Evolutionary conservation across 2,888 invertebrate species (phyloP).

Genomic region (Perizoma flavofasciatum): DNA sequence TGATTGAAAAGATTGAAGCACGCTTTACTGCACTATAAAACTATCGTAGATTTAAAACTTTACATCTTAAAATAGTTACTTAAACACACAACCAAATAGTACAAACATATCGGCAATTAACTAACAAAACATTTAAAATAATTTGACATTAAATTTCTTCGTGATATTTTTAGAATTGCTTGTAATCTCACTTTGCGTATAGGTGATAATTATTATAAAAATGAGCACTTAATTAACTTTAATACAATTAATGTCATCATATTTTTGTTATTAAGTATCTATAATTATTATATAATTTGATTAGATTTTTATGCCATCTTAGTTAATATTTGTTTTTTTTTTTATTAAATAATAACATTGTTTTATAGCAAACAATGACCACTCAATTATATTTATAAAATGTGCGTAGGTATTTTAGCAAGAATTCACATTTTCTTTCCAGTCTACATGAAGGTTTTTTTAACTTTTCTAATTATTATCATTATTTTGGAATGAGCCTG

Average conservation of each 20-base stretch:
- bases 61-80: constrained; percentile 41
- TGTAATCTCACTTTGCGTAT: constrained; percentile 38
- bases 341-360: constrained; percentile 15
- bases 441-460: constrained; percentile 52
- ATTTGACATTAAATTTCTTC: constrained; percentile 70
- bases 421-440: constrained; percentile 54
- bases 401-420: constrained; percentile 71
- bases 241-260: constrained; percentile 9
- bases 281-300: constrained; percentile 16
- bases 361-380: constrained; percentile 20
- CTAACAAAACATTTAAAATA: constrained; percentile 52
- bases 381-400: constrained; percentile 36
- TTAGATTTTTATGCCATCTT: constrained; percentile 11
- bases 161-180: constrained; percentile 65
- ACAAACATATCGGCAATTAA: constrained; percentile 44
- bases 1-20: constrained; percentile 52
- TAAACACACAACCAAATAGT: constrained; percentile 61
- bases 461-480: neutral
- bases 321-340: constrained; percentile 4
- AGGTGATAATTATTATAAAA: constrained; percentile 25
- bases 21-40: constrained; percentile 30
- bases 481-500: neutral
- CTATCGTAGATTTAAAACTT: constrained; percentile 39
- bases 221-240: constrained; percentile 22
- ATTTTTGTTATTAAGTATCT: constrained; percentile 1